These are phyloP conservation scores for Notodonta dromedarius DNA, from an alignment of 2,888 invertebrate species.

Conservation along the genomic window DNA sequence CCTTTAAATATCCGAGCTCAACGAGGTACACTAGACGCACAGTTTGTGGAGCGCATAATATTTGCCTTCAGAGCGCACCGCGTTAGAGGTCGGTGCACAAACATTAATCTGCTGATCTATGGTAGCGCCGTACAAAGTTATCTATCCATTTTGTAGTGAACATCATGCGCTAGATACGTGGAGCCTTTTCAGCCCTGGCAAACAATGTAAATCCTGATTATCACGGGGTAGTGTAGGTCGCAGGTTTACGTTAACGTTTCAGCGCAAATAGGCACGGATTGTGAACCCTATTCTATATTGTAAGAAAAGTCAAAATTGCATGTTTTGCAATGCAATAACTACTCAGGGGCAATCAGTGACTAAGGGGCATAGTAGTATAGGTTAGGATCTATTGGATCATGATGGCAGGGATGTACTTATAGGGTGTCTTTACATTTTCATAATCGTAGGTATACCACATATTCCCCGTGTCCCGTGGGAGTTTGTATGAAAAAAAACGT, in stretches of 20 bases:
- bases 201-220: not conserved
- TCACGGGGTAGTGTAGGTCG: not conserved
- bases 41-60: constrained; percentile 25
- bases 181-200: constrained; percentile 2
- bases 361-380: too few relatives aligned
- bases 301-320: too few relatives aligned
- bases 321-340: too few relatives aligned
- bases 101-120: constrained; percentile 52
- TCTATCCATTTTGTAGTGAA: constrained; percentile 35
- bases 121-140: constrained; percentile 16
- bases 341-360: too few relatives aligned
- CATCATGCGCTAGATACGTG: constrained; percentile 16
- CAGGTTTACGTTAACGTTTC: not conserved
- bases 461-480: constrained; percentile 9
- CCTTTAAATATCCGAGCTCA: not conserved
- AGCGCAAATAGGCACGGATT: not conserved
- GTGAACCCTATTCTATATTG: too few relatives aligned
- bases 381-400: too few relatives aligned
- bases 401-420: too few relatives aligned
- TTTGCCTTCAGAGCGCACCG: constrained; percentile 33
- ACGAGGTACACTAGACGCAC: constrained; percentile 5
- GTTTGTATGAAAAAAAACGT: constrained; percentile 37
- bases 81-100: constrained; percentile 39
- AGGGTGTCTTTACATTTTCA: not conserved
- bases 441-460: constrained; percentile 10